Base-by-base conservation (phyloP, 2,888 invertebrate species). In the Bellardia bayeri region DNA sequence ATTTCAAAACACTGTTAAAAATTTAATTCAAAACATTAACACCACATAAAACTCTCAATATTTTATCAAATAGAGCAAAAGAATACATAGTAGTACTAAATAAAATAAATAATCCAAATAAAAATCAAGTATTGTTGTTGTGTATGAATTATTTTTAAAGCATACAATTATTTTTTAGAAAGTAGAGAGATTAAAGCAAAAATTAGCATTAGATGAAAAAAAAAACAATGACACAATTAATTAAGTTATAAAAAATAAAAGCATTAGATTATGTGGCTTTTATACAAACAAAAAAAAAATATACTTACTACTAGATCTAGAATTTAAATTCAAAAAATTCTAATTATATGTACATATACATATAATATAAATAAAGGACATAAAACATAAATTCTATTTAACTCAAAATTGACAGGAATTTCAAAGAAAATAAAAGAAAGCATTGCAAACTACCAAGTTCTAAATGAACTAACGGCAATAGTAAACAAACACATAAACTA, bases 121-220 rank as follows among this genome's bases (percentile, higher is more conserved):
- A 79, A 83, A 87, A 71, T 56, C 80, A 85, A 87, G 85, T 82
- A 87, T 87, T 87, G 85, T 85, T 87, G 82, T 82, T 87, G 87
- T 87, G 82, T 87, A 87, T 85, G 78, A 87, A 84, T 79, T 79
- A 87, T 76, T 87, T 81, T 86, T 80, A 80, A 79, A 68, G 42
- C 64, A 49, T 74, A 82, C 51, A 72, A 68, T 81, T 78, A 78
- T 74, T 72, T 56, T 51, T 75, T 78, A 87, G 71, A 58, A 87
- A 58, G 74, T 82, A 85, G 87, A 85, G 76, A 86, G 79, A 82
- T 80, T 85, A 85, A 68, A 69, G 8, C 56, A 74, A 72, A 83
- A 72, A 75, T 63, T 84, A 87, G 63, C 3, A 69, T 84, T 84
- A 72, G 71, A 51, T 64, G 75, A 68, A 69, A 56, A 72, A 61